Conservation (phyloP, 2,888 invertebrate species). For the Volucella bombylans region DNA sequence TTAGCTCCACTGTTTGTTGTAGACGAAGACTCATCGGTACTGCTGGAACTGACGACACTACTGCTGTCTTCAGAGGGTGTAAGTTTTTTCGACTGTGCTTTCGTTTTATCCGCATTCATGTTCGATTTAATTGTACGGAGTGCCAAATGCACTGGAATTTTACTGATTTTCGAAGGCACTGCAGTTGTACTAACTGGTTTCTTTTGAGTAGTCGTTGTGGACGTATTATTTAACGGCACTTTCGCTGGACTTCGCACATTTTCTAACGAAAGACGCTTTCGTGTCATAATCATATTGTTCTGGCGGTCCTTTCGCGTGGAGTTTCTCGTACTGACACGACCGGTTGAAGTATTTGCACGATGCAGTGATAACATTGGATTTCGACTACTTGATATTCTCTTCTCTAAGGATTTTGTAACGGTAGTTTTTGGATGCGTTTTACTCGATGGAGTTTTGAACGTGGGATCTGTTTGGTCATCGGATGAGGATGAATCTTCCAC, state of each 20-base stretch:
- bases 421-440: neutral
- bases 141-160: slow-evolving; percentile 49
- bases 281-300: slow-evolving; percentile 76
- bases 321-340: slow-evolving; percentile 76
- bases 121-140: slow-evolving; percentile 47
- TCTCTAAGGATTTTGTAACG: slow-evolving; percentile 14
- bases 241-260: slow-evolving; percentile 62
- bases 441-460: slow-evolving; percentile 7
- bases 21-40: slow-evolving; percentile 4
- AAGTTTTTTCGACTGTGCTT: neutral
- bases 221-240: neutral
- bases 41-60: neutral
- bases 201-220: slow-evolving; percentile 20
- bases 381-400: slow-evolving; percentile 7
- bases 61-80: neutral
- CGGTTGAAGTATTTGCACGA: slow-evolving; percentile 13
- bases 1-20: neutral
- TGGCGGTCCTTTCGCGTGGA: slow-evolving; percentile 76
- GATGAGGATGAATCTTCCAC: slow-evolving; percentile 27
- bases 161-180: slow-evolving; percentile 49
- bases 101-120: slow-evolving; percentile 18
- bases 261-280: slow-evolving; percentile 79
- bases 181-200: slow-evolving; percentile 38
- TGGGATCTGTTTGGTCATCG: slow-evolving; percentile 1
- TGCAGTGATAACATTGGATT: slow-evolving; percentile 39